Conservation (phyloP, 2,113 vertebrate genomes). For the Ovis canadensis region DNA sequence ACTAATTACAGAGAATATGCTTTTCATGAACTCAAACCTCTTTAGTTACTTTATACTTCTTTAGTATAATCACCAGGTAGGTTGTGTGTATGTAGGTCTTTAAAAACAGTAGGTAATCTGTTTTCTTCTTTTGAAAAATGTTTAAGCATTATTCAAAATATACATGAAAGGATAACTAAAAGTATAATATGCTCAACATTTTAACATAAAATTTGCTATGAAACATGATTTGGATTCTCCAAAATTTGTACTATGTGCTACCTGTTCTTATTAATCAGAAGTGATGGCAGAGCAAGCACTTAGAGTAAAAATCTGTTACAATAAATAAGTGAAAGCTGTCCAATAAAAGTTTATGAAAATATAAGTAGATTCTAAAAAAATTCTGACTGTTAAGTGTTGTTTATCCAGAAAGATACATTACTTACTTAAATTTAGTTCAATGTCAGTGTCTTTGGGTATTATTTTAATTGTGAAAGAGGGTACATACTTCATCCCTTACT, state of each 20-base stretch:
- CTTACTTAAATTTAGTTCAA: constrained; percentile 36
- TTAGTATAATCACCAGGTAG: constrained; percentile 43
- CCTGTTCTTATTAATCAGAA: constrained; percentile 33
- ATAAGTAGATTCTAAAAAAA: neutral
- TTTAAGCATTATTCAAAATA: constrained; percentile 56
- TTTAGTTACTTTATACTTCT: constrained; percentile 48
- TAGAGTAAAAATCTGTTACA: constrained; percentile 45
- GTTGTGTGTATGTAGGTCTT: constrained; percentile 51
- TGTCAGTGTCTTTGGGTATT: neutral
- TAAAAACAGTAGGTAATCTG: constrained; percentile 58
- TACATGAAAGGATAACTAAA: constrained; percentile 47
- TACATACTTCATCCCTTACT: neutral
- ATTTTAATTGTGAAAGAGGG: neutral
- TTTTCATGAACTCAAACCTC: constrained; percentile 60
- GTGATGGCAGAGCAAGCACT: constrained; percentile 15
- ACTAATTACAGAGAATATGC: constrained; percentile 59
- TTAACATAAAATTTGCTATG: constrained; percentile 32
- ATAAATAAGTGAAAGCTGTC: neutral
- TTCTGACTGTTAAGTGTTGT: neutral
- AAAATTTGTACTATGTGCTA: constrained; percentile 8
- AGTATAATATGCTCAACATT: constrained; percentile 23
- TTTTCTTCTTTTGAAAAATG: constrained; percentile 43
- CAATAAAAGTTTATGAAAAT: neutral
- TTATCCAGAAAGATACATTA: neutral
- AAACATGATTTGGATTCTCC: constrained; percentile 61